Base-by-base conservation (phyloP, 2,888 invertebrate genomes). In the Ophraella communa region DNA sequence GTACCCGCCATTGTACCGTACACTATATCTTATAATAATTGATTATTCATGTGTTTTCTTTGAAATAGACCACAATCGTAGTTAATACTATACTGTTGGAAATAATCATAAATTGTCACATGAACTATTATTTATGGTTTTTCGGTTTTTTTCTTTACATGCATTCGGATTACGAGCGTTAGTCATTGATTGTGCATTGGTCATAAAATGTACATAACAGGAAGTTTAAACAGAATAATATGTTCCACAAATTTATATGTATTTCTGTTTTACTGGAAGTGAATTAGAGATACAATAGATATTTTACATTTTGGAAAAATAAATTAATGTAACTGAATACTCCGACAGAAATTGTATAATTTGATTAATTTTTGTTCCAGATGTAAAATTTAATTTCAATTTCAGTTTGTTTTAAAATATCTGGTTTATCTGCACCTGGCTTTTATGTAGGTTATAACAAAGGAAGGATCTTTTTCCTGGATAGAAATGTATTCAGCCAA, bases 41-140 rank as follows among this genome's bases (percentile, higher is more conserved):
- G 61, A 53, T 44, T 61, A 54, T 54, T 61, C 61, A 61, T 45
- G 54, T 45, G 54, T 54, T 44, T 61, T 61, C 61, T 39, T 10
- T 24, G 61, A 61, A 61, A 30, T 61, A 61, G 61, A 61, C 61
- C 61, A 61, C 61, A 61, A 21, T 54, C 61, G 35, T 35, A 61
- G 61, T 61, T 61, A 44, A 33, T 52, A 52, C 51, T 52, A 39
- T 21, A 45, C 63, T 52, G 52, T 63, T 63, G 27, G 44, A 63
- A 52, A 63, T 35, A 53, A 47, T 59, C 58, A 58, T 57, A 58
- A 64, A 64, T 64, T 64, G 63, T 64, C 60, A 21, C 60, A 64
- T 61, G 60, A 39, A 60, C 64, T 61, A 60, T 61, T 64, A 61
- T 51, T 64, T 60, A 60, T 64, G 27, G 27, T 60, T 60, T 56